phyloP scores from a whole-genome alignment of 2,797 vertebrate species.

The Pseudopleuronectes americanus region DNA sequence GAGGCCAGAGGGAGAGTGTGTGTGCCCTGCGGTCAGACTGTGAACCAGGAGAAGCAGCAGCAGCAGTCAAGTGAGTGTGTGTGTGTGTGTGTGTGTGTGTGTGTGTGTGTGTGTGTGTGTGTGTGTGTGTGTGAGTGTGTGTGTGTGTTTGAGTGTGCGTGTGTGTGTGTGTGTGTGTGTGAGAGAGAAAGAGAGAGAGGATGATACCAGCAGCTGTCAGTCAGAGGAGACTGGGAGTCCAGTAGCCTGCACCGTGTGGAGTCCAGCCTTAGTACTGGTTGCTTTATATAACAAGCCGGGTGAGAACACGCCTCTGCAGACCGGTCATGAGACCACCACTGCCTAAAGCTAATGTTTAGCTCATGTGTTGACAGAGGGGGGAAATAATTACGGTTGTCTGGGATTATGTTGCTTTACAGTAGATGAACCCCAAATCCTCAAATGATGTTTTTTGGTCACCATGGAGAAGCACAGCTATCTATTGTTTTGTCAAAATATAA shows the following conservation, averaged over 20 bases:
- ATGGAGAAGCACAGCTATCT: slow-evolving; percentile 15
- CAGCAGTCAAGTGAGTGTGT: neutral
- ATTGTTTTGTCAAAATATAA: slow-evolving; percentile 51
- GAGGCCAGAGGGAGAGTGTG: slow-evolving; percentile 8
- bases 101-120: too few relatives aligned
- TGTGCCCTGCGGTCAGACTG: neutral
- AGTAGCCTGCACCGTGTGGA: slow-evolving; percentile 21
- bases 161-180: too few relatives aligned
- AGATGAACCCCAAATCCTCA: slow-evolving; percentile 41
- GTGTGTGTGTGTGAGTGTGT: too few relatives aligned
- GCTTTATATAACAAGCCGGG: slow-evolving; percentile 65
- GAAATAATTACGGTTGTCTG: slow-evolving; percentile 54
- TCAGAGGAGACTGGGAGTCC: slow-evolving; percentile 1
- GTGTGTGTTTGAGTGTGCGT: too few relatives aligned
- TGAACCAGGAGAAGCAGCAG: neutral
- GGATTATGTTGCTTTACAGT: slow-evolving; percentile 38
- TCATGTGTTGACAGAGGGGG: slow-evolving; percentile 62
- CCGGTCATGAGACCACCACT: slow-evolving; percentile 72
- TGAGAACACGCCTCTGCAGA: slow-evolving; percentile 67
- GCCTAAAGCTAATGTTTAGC: slow-evolving; percentile 77
- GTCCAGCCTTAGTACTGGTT: slow-evolving; percentile 3
- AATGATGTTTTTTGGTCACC: slow-evolving; percentile 44
- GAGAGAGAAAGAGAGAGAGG: neutral
- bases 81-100: neutral
- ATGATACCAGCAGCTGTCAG: neutral